Evolutionary conservation across 1,140 invertebrate genomes (phyloP).

Genomic region (Drosophila repletoides): DNA sequence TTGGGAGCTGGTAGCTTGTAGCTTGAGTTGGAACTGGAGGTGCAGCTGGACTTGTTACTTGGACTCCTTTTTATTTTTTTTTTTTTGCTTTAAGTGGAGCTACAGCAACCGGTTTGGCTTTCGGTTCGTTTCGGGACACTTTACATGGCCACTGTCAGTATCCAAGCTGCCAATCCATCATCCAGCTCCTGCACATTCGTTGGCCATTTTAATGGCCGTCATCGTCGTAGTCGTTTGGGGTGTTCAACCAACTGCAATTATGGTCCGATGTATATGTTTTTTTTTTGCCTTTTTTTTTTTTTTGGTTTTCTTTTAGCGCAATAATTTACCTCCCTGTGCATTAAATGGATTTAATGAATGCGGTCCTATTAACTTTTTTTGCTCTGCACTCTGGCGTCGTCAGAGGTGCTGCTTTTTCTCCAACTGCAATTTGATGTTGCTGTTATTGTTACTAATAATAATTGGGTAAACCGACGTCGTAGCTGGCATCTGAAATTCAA

Average conservation of each 20-base stretch:
- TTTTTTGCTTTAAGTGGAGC: slow-evolving; percentile 59
- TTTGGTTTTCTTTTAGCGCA: slow-evolving; percentile 60
- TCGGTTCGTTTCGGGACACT: slow-evolving; percentile 26
- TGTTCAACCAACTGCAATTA: slow-evolving; percentile 75
- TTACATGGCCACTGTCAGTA: slow-evolving; percentile 60
- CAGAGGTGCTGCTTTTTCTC: slow-evolving; percentile 33
- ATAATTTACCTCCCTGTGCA: slow-evolving; percentile 81
- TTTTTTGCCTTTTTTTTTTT: slow-evolving; percentile 23
- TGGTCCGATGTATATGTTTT: slow-evolving; percentile 47
- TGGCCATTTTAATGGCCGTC: slow-evolving; percentile 76
- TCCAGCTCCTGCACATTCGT: slow-evolving; percentile 50
- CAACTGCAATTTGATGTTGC: slow-evolving; percentile 41
- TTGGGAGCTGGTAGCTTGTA: slow-evolving; percentile 6
- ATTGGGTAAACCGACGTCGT: slow-evolving; percentile 62
- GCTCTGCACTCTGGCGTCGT: slow-evolving; percentile 11
- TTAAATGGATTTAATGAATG: slow-evolving; percentile 82
- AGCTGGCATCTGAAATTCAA: slow-evolving; percentile 69
- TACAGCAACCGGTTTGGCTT: slow-evolving; percentile 56
- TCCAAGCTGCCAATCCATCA: slow-evolving; percentile 3
- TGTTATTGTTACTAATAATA: slow-evolving; percentile 68
- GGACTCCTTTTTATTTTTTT: slow-evolving; percentile 11
- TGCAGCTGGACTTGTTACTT: slow-evolving; percentile 6
- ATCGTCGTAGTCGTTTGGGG: slow-evolving; percentile 40
- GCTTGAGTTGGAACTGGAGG: slow-evolving; percentile 15
- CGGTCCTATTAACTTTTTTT: slow-evolving; percentile 82